Evolutionary conservation across 2,113 vertebrate genomes (phyloP), one percentile per base, ranked within the genome.

Genomic region (Myanophis thanlyinensis): DNA sequence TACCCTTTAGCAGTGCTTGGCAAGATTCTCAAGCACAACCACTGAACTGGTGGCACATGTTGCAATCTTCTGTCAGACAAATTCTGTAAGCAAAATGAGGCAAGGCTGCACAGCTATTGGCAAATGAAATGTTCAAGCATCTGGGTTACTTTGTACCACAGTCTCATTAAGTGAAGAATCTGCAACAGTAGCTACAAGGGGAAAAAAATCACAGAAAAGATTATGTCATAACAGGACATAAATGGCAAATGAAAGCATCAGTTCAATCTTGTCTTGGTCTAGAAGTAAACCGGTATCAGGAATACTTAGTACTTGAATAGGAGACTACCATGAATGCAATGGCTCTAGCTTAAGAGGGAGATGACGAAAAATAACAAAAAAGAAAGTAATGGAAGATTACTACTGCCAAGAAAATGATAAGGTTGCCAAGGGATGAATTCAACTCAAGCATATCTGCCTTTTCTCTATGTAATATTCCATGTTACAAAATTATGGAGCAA

Each of bases 1-100:
- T 89, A 92, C 87, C 88, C 67, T 89, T 89, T 85, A 92, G 91
- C 87, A 85, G 48, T n/a, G 52, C 67, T 92, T 89, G 91, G 67
- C 87, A 89, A 67, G 91, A 49, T 49, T 56, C 46, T 84, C 87
- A 52, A 92, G 89, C 48, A 92, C 25, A 59, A 88, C 67, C 35
- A 46, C 48, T n/a, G 22, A 89, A 89, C 87, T 49, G 30, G 30
- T 35, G 51, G 30, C 87, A 40, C 87, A 85, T 35, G 87, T 52
- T 92, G 48, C 23, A 88, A 56, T 89, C 52, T 92, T 92, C 88
- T 85, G 51, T 56, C 56, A 92, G 30, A 46, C 67, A 85, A 89
- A 85, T 85, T 92, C 52, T 89, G 52, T 49, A 89, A 59, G 85
- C 51, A 92, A 27, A 85, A 56, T 40, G 30, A 85, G 44, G 44